These are phyloP conservation scores for Herpetotheres cachinnans DNA, from an alignment of 2,113 vertebrate species.

Conservation along the genomic window DNA sequence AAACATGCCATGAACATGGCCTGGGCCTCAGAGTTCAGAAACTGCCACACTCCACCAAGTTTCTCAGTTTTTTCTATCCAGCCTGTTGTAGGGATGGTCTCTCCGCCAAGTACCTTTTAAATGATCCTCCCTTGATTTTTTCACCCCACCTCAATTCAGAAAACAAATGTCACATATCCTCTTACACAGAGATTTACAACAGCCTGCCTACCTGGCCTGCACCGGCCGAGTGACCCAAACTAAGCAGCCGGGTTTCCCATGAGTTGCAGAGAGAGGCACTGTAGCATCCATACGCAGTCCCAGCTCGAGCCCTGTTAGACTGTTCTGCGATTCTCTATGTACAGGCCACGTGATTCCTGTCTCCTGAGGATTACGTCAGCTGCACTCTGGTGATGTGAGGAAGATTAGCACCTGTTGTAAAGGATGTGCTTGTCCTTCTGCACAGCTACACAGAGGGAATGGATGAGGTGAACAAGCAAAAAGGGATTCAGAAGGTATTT, in stretches of 20 bases:
- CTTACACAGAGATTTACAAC: neutral
- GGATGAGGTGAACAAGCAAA: neutral
- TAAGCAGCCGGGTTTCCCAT: neutral
- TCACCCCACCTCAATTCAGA: neutral
- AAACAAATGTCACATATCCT: neutral
- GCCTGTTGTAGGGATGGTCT: neutral
- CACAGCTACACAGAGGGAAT: neutral
- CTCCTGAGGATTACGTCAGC: neutral
- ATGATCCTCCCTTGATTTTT: neutral
- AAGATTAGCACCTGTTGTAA: neutral
- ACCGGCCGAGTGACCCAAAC: neutral
- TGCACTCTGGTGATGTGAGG: fast-evolving
- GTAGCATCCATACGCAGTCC: fast-evolving
- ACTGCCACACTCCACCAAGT: neutral
- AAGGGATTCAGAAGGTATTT: neutral
- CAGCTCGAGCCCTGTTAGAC: neutral
- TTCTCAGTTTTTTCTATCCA: neutral
- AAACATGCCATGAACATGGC: neutral
- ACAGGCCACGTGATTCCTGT: neutral
- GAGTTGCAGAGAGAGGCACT: neutral
- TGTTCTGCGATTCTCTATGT: neutral
- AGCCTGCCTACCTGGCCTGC: neutral
- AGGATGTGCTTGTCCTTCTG: neutral
- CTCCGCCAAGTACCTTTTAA: neutral
- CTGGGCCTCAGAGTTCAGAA: neutral